phyloP scores from a whole-genome alignment of 1,140 invertebrate species.

The Musca domestica region DNA sequence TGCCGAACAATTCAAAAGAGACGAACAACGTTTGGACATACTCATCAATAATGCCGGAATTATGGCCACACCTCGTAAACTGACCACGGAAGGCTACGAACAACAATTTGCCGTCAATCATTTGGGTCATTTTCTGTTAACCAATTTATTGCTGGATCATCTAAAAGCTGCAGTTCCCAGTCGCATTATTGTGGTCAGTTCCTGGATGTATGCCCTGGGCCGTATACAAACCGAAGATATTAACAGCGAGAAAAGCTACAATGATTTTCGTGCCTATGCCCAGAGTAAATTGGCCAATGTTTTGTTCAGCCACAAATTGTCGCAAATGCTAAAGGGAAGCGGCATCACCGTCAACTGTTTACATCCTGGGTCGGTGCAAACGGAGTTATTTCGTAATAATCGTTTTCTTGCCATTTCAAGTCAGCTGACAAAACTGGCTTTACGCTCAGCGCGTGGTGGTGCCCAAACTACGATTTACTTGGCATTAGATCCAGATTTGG shows the following conservation, averaged over 20 bases:
- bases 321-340: conserved; percentile 66
- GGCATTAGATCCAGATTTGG: conserved; percentile 65
- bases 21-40: conserved; percentile 69
- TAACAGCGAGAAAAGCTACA: conserved; percentile 68
- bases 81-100: conserved; percentile 82
- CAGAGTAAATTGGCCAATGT: conserved; percentile 86
- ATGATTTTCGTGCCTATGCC: conserved; percentile 67
- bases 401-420: too few relatives aligned
- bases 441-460: conserved; percentile 66
- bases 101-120: conserved; percentile 83
- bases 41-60: conserved; percentile 87
- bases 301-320: conserved; percentile 75
- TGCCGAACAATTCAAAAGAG: conserved; percentile 62
- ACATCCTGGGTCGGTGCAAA: conserved; percentile 81
- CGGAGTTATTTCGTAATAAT: conserved; percentile 64
- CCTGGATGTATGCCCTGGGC: conserved; percentile 65
- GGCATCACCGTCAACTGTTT: conserved; percentile 76
- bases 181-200: conserved; percentile 75
- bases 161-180: conserved; percentile 64
- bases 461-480: conserved; percentile 70
- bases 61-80: conserved; percentile 66
- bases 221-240: conserved; percentile 71
- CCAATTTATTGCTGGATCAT: conserved; percentile 74
- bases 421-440: conserved; percentile 59
- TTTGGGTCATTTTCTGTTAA: conserved; percentile 78